Conservation (phyloP, 2,113 vertebrate species). For the Pelodiscus sinensis region DNA sequence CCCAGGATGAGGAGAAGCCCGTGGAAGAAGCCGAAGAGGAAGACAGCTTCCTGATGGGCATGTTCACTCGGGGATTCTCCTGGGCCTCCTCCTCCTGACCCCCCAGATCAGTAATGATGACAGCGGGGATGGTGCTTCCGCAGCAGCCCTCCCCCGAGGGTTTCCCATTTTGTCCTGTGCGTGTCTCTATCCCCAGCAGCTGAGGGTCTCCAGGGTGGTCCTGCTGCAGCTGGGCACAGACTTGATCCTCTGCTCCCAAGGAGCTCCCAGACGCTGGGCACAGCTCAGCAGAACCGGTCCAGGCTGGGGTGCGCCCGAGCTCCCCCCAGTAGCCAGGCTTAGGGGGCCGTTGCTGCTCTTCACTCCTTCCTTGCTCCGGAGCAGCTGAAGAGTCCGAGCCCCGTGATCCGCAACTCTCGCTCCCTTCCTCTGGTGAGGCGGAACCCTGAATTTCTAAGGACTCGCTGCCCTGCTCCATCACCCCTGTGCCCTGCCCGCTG, state of each 20-base stretch:
- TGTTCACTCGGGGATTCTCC: conserved; percentile 72
- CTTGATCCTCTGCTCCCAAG: not conserved
- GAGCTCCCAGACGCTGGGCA: not conserved
- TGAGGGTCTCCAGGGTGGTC: not conserved
- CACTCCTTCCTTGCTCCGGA: not conserved
- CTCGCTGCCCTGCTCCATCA: not conserved
- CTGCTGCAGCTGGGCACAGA: not conserved
- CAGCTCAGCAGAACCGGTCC: not conserved
- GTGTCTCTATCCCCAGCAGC: not conserved
- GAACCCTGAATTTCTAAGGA: not conserved
- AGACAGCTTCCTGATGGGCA: conserved; percentile 90
- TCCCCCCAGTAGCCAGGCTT: not conserved
- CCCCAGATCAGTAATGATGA: conserved; percentile 93
- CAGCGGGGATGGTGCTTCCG: conserved; percentile 82
- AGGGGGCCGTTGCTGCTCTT: not conserved
- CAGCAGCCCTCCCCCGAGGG: not conserved
- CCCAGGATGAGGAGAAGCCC: conserved; percentile 97
- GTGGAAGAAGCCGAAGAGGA: conserved; percentile 96
- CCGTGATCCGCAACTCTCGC: not conserved
- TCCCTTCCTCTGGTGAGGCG: not conserved
- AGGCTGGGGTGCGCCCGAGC: not conserved
- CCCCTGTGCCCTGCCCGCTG: not conserved
- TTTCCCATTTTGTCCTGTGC: conserved; percentile 17
- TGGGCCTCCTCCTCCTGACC: conserved; percentile 78
- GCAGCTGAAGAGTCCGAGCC: not conserved